Percentiles rank a stretch among this genome's conserved stretches.
phyloP scores from a whole-genome alignment of 1,140 invertebrate species.

The Mylabris phalerata region DNA sequence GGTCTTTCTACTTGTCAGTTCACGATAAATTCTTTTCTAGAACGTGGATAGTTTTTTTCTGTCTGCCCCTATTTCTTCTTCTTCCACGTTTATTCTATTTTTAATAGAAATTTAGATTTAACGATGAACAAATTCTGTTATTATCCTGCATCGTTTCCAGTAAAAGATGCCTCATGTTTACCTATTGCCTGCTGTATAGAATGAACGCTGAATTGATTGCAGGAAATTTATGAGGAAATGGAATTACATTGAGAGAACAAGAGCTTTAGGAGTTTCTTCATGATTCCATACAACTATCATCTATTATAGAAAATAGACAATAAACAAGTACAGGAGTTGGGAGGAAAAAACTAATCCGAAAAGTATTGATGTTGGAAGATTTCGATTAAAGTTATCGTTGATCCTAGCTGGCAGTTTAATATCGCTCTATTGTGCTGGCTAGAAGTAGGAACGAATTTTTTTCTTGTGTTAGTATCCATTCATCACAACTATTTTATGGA shows the following conservation, averaged over 20 bases:
- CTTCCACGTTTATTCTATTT: conserved; percentile 3
- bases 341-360: too few species aligned
- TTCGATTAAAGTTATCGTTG: too few species aligned
- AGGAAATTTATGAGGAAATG: conserved; percentile 24
- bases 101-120: too few species aligned
- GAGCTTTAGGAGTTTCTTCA: conserved; percentile 11
- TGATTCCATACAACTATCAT: conserved; percentile 1
- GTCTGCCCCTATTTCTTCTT: not conserved
- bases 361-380: too few species aligned
- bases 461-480: conserved; percentile 15
- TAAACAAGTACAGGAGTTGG: too few species aligned
- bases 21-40: conserved; percentile 11
- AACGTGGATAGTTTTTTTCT: too few species aligned
- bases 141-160: too few species aligned
- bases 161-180: not conserved
- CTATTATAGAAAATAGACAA: too few species aligned
- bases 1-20: conserved; percentile 5
- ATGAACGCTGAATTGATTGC: conserved; percentile 15
- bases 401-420: conserved; percentile 6
- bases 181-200: conserved; percentile 2
- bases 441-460: conserved; percentile 11
- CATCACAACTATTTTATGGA: conserved; percentile 8
- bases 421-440: conserved; percentile 12
- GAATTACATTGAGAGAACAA: conserved; percentile 20
- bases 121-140: too few species aligned